Evolutionary conservation across 2,888 invertebrate species (phyloP), one percentile per base, ranked within the genome.

Genomic region (Parnassius orleans): DNA sequence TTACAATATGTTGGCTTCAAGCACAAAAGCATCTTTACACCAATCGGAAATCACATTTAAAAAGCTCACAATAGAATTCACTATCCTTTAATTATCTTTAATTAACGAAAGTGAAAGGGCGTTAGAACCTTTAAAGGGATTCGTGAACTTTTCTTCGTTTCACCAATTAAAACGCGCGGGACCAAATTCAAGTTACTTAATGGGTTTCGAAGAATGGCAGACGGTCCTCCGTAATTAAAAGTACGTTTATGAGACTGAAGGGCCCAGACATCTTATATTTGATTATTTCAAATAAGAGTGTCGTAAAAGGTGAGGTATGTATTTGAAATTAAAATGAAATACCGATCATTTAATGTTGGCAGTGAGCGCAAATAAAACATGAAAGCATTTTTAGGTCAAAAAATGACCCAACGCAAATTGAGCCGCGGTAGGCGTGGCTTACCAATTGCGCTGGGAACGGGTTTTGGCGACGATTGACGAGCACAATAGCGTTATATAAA

Each of bases 81-180:
- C 79, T 80, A 81, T 82, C 63, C 71, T 68, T 71, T 72, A 74
- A 76, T 72, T 71, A 72, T 61, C 69, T 64, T 70, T 80, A 81
- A 81, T 81, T 81, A 77, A 63, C 15, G 68, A 67, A 65, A 63
- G 68, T 58, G 62, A 72, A 72, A 76, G 63, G 72, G 72, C 77
- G 80, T 74, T 74, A 72, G 74, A 74, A 73, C 75, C 78, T 81
- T 79, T 74, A 72, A 76, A 69, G 69, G 70, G 74, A 69, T 72
- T 72, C 57, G 24, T 73, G 65, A 62, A 43, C 55, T 53, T 47
- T 50, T 67, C 72, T 73, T 77, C 78, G 73, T 73, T 76, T 77
- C 76, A 69, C 80, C 83, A 83, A 84, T 86, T 84, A 83, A 72
- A 66, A 66, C 63, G 56, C 48, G 50, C 50, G 54, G 46, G 24